Evolutionary conservation across 2,888 invertebrate species (phyloP).

Genomic region (Iselma pallidipennis): DNA sequence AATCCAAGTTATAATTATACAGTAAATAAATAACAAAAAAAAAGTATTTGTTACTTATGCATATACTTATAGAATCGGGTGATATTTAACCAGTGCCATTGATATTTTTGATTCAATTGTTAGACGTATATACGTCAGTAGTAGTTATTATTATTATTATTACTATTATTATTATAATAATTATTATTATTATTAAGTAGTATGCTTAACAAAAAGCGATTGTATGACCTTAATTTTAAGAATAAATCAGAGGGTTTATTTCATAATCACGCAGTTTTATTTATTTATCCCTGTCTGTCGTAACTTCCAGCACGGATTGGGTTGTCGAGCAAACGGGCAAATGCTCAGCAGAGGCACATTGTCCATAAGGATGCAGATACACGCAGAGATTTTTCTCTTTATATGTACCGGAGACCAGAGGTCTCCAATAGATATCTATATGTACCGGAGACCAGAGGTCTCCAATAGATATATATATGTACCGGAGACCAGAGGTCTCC

Average conservation of each 20-base stretch:
- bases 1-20: slow-evolving; percentile 38
- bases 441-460: too few relatives aligned
- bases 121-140: slow-evolving; percentile 55
- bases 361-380: too few relatives aligned
- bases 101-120: slow-evolving; percentile 59
- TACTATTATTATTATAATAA: slow-evolving; percentile 44
- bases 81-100: slow-evolving; percentile 60
- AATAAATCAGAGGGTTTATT: slow-evolving; percentile 59
- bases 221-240: slow-evolving; percentile 54
- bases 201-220: slow-evolving; percentile 53
- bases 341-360: too few relatives aligned
- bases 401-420: too few relatives aligned
- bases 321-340: too few relatives aligned
- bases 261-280: slow-evolving; percentile 38
- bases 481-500: too few relatives aligned
- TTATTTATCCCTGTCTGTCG: slow-evolving; percentile 24
- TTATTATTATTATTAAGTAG: slow-evolving; percentile 48
- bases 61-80: slow-evolving; percentile 58
- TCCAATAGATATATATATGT: too few relatives aligned
- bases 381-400: too few relatives aligned
- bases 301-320: too few relatives aligned
- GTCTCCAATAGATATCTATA: too few relatives aligned
- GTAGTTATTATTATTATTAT: slow-evolving; percentile 54
- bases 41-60: slow-evolving; percentile 55
- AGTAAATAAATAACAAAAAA: slow-evolving; percentile 47